phyloP scores from a whole-genome alignment of 2,888 invertebrate genomes.

The Brachypterus glaber region DNA sequence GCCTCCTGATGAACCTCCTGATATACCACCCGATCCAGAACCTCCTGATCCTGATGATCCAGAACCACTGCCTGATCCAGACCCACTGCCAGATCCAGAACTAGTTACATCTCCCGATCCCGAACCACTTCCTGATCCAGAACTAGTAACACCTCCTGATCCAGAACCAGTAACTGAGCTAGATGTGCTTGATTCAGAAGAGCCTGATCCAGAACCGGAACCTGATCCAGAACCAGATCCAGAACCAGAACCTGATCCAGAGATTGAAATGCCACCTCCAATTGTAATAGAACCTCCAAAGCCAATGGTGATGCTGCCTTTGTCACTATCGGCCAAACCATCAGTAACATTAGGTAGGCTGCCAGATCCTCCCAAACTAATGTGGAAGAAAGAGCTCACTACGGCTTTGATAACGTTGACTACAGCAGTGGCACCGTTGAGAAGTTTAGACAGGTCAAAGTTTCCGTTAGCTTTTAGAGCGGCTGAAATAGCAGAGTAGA shows the following conservation, averaged over 20 bases:
- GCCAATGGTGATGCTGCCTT: too few relatives aligned
- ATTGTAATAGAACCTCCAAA: too few relatives aligned
- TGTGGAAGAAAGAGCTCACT: too few relatives aligned
- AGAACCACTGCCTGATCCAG: constrained; percentile 6
- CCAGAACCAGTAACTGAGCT: not conserved
- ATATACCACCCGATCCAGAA: not conserved
- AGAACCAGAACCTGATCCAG: too few relatives aligned
- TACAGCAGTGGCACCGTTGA: constrained; percentile 4
- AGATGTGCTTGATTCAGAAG: not conserved
- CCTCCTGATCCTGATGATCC: not conserved
- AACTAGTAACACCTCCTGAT: constrained; percentile 1
- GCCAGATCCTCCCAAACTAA: too few relatives aligned
- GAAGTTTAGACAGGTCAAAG: constrained; percentile 4
- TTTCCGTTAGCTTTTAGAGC: constrained; percentile 11
- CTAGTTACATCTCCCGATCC: not conserved
- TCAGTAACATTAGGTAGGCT: too few relatives aligned
- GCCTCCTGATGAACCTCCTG: constrained; percentile 1
- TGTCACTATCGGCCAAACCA: too few relatives aligned
- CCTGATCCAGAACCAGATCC: too few relatives aligned
- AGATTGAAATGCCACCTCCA: constrained; percentile 3
- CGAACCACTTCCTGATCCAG: not conserved
- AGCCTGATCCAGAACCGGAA: too few relatives aligned
- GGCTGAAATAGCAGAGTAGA: constrained; percentile 8
- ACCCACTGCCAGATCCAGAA: not conserved
- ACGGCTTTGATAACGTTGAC: constrained; percentile 5